Conservation (phyloP, 2,888 invertebrate species). For the Germaria angustata region DNA sequence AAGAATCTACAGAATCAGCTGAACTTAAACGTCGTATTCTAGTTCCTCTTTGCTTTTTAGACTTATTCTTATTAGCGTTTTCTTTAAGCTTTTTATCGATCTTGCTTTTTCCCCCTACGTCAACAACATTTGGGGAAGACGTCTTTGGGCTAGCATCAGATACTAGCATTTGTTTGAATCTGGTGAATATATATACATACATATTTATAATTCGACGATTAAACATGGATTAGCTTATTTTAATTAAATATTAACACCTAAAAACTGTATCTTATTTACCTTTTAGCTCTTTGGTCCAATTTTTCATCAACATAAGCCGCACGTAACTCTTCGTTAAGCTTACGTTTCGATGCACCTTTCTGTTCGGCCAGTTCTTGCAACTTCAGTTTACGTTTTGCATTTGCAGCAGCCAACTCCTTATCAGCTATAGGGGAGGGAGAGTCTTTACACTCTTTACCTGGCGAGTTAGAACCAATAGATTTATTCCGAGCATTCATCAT, state of each 20-base stretch:
- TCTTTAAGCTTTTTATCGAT: conserved; percentile 40
- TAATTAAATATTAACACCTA: neutral
- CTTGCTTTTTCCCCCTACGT: too few relatives aligned
- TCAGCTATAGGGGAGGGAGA: conserved; percentile 34
- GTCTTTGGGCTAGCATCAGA: conserved; percentile 61
- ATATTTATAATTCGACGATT: neutral
- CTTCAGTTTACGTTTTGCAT: conserved; percentile 81
- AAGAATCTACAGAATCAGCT: conserved; percentile 61
- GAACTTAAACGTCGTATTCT: conserved; percentile 70
- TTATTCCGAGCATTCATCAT: conserved; percentile 86
- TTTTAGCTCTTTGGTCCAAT: conserved; percentile 83
- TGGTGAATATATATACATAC: too few relatives aligned
- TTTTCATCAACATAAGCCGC: conserved; percentile 82
- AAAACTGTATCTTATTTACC: conserved; percentile 70
- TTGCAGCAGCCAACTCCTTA: conserved; percentile 36
- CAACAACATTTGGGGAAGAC: too few relatives aligned
- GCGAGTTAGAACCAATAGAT: conserved; percentile 84
- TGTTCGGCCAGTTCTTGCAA: conserved; percentile 84
- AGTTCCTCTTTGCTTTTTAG: conserved; percentile 67
- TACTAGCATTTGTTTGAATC: conserved; percentile 77
- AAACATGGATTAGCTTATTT: neutral
- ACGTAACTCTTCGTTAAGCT: conserved; percentile 82
- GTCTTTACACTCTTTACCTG: conserved; percentile 82
- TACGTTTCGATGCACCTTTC: conserved; percentile 84
- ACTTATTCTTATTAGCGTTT: conserved; percentile 57